phyloP scores from a whole-genome alignment of 2,797 vertebrate species.

The Passerculus sandwichensis region DNA sequence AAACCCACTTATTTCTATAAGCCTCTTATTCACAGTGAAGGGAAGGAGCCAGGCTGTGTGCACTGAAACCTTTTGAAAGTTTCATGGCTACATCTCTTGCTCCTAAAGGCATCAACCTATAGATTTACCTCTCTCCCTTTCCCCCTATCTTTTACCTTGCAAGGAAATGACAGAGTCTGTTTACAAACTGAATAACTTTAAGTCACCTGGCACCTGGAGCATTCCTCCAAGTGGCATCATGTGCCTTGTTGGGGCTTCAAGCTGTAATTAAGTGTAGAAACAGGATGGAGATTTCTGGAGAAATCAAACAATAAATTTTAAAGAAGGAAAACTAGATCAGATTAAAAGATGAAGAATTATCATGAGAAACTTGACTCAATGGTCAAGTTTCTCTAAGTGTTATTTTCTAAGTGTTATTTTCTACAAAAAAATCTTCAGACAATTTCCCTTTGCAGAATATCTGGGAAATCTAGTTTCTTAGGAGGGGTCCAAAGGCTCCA shows the following conservation, averaged over 20 bases:
- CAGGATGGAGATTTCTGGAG: not conserved
- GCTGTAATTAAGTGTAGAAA: not conserved
- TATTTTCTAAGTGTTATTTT: not conserved
- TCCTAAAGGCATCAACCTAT: not conserved
- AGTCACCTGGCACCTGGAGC: not conserved
- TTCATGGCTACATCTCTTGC: not conserved
- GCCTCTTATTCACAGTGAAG: not conserved
- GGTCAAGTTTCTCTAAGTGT: not conserved
- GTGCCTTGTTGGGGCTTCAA: not conserved
- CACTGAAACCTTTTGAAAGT: not conserved
- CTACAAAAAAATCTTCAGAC: not conserved
- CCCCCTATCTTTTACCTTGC: not conserved
- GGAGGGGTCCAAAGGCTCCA: not conserved
- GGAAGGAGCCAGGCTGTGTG: not conserved
- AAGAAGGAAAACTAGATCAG: conserved; percentile 4
- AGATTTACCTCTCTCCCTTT: not conserved
- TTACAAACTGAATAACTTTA: not conserved
- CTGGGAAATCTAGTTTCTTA: not conserved
- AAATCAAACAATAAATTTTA: not conserved
- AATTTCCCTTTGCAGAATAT: not conserved
- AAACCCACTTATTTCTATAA: not conserved
- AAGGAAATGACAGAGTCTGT: not conserved
- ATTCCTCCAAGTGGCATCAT: not conserved
- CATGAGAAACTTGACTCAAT: not conserved
- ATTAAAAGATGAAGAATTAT: not conserved